Base-by-base conservation (phyloP, 2,797 vertebrate genomes). In the Notolepis coatsorum region DNA sequence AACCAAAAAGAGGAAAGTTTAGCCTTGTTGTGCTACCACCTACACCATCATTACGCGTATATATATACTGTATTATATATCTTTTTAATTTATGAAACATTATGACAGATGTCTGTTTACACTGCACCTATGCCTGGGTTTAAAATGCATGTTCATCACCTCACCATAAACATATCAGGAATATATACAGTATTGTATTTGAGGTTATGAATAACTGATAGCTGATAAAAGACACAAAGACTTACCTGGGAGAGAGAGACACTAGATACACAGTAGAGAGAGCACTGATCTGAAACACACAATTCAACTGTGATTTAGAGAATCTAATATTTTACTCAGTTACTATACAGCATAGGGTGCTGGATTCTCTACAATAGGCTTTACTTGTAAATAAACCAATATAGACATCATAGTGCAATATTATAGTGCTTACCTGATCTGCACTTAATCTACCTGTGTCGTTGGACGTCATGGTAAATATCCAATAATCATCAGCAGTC, bases 161-260 rank as follows among this genome's bases (percentile, higher is more conserved):
- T n/a, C n/a, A n/a, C n/a, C n/a, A n/a, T n/a, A n/a, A n/a, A n/a
- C n/a, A n/a, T n/a, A n/a, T n/a, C n/a, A n/a, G n/a, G n/a, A n/a
- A n/a, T n/a, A n/a, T n/a, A n/a, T n/a, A n/a, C n/a, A n/a, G n/a
- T n/a, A n/a, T n/a, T n/a, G n/a, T n/a, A n/a, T n/a, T n/a, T n/a
- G n/a, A n/a, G n/a, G n/a, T n/a, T n/a, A n/a, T n/a, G n/a, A n/a
- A n/a, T n/a, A n/a, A n/a, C n/a, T n/a, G n/a, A n/a, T n/a, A n/a
- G n/a, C n/a, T n/a, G n/a, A n/a, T n/a, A n/a, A n/a, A n/a, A n/a
- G n/a, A n/a, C n/a, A n/a, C n/a, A n/a, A n/a, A n/a, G n/a, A n/a
- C 64, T 82, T 87, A 94, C 93, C 93, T 94, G 58, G 75, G 68
- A 60, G 71, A 80, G 1, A 93, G 87, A 2, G 77, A 65, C 9